Base-by-base conservation (phyloP, 2,797 vertebrate genomes). In the Alcedo atthis region DNA sequence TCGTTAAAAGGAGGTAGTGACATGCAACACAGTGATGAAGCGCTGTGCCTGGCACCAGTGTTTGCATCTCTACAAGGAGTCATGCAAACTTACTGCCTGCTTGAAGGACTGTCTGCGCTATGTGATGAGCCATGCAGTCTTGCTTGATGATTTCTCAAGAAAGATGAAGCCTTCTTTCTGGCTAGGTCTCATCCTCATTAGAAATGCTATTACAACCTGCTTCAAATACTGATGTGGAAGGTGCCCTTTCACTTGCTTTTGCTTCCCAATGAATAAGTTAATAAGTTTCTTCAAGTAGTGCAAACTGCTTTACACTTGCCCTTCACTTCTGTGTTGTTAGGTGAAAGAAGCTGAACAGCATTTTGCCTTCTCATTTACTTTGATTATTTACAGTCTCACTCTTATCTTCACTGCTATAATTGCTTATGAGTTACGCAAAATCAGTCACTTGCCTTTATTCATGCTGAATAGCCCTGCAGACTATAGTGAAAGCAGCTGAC, bases 181-280 rank as follows among this genome's bases (percentile, higher is more conserved):
- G 45, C 33, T 75, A 84, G 35, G 45, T 78, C 45, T 91, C 33
- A 64, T 77, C 26, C n/a, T 93, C 67, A 81, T 92, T 90, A 86
- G 88, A 94, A 92, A 94, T 80, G 82, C 76, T 75, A 77, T 89
- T 90, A 87, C 32, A 89, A 13, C 22, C 57, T 77, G 40, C 57
- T 90, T 86, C 87, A 94, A 79, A 90, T 61, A 81, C 63, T 88
- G 77, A 88, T 81, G 48, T 87, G 78, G 68, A 93, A 96, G 67
- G 77, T 90, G 89, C 62, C 89, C 81, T 95, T 95, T 93, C 73
- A 51, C 69, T 90, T 77, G 49, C 75, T 89, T 92, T 85, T 78
- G 30, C 75, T 90, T 93, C 73, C 80, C 69, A 6, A 54, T 90
- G 62, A 95, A 80, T 89, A 95, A 97, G 93, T 96, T 94, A 92